Percentiles rank a stretch among this genome's conserved stretches.
phyloP scores from a whole-genome alignment of 2,888 invertebrate species.

The Brassicogethes aeneus region DNA sequence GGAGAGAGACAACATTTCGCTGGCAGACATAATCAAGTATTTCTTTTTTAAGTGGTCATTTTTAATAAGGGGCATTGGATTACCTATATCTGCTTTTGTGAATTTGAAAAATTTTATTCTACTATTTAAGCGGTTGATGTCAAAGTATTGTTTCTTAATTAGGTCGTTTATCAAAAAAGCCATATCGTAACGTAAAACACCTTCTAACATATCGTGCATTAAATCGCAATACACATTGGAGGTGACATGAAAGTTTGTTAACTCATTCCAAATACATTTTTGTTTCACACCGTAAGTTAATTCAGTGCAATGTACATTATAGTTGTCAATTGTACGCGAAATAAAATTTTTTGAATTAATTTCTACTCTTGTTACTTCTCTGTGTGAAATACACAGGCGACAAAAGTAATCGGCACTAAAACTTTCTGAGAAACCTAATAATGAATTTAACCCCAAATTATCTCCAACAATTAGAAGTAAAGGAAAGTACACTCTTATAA shows the following conservation, averaged over 20 bases:
- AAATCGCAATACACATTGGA: constrained; percentile 7
- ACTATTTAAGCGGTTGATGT: too few relatives aligned
- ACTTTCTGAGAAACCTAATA: too few relatives aligned
- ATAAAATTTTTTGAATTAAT: too few relatives aligned
- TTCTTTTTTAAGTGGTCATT: constrained; percentile 8
- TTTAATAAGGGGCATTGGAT: constrained; percentile 8
- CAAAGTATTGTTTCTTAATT: too few relatives aligned
- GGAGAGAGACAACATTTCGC: constrained; percentile 6
- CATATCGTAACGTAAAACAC: constrained; percentile 9
- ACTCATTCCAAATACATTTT: constrained; percentile 5
- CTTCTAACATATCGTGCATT: constrained; percentile 10
- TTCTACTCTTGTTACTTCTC: too few relatives aligned
- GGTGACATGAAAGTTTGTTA: constrained; percentile 5
- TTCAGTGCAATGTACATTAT: too few relatives aligned
- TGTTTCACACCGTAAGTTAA: constrained; percentile 8
- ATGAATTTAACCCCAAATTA: too few relatives aligned
- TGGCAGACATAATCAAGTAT: constrained; percentile 4
- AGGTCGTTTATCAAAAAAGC: constrained; percentile 7
- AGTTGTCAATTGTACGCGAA: too few relatives aligned
- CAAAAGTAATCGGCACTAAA: constrained; percentile 1
- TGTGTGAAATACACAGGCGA: constrained; percentile 1
- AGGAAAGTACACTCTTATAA: too few relatives aligned
- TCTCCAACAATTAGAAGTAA: too few relatives aligned
- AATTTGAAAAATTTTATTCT: constrained; percentile 8
- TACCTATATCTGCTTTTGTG: constrained; percentile 5